A percentile compares a stretch with the other conserved stretches of the same genome.
phyloP scores from a whole-genome alignment of 1,140 invertebrate species.

The Drosophila serrata region DNA sequence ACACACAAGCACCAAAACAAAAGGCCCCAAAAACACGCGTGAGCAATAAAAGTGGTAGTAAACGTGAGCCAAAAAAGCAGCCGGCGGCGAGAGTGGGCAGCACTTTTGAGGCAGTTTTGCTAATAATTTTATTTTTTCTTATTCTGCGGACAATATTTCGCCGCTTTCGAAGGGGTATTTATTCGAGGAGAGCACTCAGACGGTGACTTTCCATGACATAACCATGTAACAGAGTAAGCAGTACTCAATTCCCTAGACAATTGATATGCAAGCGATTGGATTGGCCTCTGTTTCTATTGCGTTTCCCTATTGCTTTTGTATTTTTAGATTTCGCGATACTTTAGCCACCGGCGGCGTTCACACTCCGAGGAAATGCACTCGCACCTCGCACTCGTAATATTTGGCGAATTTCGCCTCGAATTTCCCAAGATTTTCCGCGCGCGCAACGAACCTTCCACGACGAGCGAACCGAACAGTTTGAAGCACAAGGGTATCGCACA shows the following conservation, averaged over 20 bases:
- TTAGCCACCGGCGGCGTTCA: conserved; percentile 25
- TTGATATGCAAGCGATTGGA: conserved; percentile 44
- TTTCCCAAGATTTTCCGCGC: conserved; percentile 32
- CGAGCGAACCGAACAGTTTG: conserved; percentile 26
- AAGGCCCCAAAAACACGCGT: conserved; percentile 37
- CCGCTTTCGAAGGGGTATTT: conserved; percentile 10
- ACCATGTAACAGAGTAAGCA: conserved; percentile 27
- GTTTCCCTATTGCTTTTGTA: conserved; percentile 20
- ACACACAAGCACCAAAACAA: conserved; percentile 44
- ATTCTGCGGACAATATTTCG: conserved; percentile 29
- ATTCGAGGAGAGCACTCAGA: conserved; percentile 16
- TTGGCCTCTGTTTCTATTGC: conserved; percentile 24
- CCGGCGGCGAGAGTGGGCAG: conserved; percentile 19
- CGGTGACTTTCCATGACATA: conserved; percentile 66
- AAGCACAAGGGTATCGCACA: conserved; percentile 1
- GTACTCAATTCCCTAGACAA: conserved; percentile 49
- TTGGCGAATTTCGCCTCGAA: conserved; percentile 16
- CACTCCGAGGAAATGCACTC: conserved; percentile 47
- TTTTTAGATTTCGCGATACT: conserved; percentile 27
- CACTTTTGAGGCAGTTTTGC: conserved; percentile 25
- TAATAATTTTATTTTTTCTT: conserved; percentile 32
- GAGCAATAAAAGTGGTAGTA: conserved; percentile 34
- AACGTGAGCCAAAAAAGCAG: conserved; percentile 17
- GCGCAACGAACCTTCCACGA: conserved; percentile 47
- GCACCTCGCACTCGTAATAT: conserved; percentile 42